Evolutionary conservation across 2,888 invertebrate species (phyloP).

Genomic region (Nomada goodeniana): DNA sequence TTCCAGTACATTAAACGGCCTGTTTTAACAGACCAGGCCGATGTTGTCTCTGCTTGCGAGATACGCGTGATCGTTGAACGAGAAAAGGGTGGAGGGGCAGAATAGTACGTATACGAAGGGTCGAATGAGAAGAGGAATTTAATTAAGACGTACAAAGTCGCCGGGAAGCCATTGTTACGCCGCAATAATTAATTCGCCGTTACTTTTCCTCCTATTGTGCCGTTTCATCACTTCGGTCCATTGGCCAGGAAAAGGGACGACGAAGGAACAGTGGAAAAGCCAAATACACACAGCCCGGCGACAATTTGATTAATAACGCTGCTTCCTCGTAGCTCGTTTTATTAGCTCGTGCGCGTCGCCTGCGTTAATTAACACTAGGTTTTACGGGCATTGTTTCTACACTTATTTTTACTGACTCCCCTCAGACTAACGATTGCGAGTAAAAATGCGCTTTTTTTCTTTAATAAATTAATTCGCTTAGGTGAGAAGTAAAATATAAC

Average conservation of each 20-base stretch:
- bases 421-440: too few species aligned
- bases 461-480: too few species aligned
- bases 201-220: constrained; percentile 37
- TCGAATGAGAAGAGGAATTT: constrained; percentile 46
- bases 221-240: background rate
- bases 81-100: background rate
- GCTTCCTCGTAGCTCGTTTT: background rate
- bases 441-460: too few species aligned
- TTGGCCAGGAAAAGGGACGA: background rate
- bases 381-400: too few species aligned
- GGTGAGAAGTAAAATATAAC: too few species aligned
- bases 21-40: background rate
- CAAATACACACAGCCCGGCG: background rate
- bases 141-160: constrained; percentile 65
- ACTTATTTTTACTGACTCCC: too few species aligned
- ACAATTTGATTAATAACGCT: constrained; percentile 18
- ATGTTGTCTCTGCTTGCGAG: constrained; percentile 12
- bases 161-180: constrained; percentile 48
- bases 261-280: background rate
- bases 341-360: background rate
- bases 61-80: constrained; percentile 26
- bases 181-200: constrained; percentile 68
- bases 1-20: constrained; percentile 13
- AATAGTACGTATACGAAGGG: constrained; percentile 22
- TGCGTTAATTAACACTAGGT: background rate